These are phyloP conservation scores for Mechanitis mazaeus DNA, from an alignment of 2,888 invertebrate genomes.

Conservation along the genomic window DNA sequence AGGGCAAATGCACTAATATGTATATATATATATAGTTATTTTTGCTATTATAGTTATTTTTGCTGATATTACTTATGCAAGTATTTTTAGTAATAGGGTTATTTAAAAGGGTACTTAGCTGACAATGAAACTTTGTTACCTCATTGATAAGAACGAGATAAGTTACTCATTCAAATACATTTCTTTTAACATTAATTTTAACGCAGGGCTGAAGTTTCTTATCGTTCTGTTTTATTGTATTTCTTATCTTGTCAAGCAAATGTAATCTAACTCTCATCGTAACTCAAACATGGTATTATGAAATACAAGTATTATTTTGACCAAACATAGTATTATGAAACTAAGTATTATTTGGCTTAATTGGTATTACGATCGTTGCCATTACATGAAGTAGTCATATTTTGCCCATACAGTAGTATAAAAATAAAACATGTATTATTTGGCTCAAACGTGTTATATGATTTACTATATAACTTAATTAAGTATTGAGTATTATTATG, in stretches of 20 bases:
- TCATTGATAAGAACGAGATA: constrained; percentile 9
- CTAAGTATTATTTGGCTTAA: too few relatives aligned
- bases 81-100: neutral
- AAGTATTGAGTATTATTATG: too few relatives aligned
- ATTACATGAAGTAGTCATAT: too few relatives aligned
- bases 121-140: constrained; percentile 10
- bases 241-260: constrained; percentile 15
- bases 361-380: too few relatives aligned
- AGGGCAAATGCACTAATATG: too few relatives aligned
- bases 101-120: neutral
- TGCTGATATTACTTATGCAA: neutral
- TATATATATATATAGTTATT: too few relatives aligned
- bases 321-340: too few relatives aligned
- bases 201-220: constrained; percentile 13
- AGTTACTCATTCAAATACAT: constrained; percentile 13
- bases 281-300: neutral
- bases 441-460: too few relatives aligned
- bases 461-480: too few relatives aligned
- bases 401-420: too few relatives aligned
- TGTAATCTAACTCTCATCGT: neutral
- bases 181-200: constrained; percentile 11
- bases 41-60: too few relatives aligned
- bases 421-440: too few relatives aligned
- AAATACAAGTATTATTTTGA: neutral
- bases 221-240: constrained; percentile 15